A percentile compares a stretch with the other conserved stretches of the same genome.
Conservation (phyloP, 2,888 invertebrate genomes). For the Parascotia fuliginaria region DNA sequence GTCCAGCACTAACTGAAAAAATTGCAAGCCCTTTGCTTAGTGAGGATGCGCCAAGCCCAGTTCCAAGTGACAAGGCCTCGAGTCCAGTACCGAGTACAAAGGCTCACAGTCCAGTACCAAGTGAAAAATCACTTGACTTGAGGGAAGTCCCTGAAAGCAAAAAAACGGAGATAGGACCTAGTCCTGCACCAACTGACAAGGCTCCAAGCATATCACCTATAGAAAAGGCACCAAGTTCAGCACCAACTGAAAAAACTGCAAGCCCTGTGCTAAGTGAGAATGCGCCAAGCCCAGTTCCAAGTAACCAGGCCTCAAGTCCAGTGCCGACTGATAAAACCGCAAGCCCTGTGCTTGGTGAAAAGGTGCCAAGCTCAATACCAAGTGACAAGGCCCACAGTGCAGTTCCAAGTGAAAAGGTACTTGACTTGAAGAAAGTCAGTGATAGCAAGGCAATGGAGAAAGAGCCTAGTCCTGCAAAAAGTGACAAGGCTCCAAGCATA, state of each 20-base stretch:
- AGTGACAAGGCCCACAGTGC: not conserved
- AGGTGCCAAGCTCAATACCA: slow-evolving; percentile 5
- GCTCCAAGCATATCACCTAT: slow-evolving; percentile 5
- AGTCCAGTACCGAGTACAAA: slow-evolving; percentile 5
- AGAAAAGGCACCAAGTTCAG: slow-evolving; percentile 1
- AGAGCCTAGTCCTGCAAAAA: not conserved
- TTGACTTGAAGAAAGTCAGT: no score
- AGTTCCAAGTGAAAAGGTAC: slow-evolving; percentile 6
- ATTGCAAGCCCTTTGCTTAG: not conserved
- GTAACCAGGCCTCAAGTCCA: not conserved
- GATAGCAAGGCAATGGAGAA: no score
- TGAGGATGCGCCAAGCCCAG: slow-evolving; percentile 1
- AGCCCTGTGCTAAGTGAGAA: slow-evolving; percentile 6
- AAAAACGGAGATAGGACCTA: not conserved
- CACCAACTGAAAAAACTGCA: slow-evolving; percentile 1
- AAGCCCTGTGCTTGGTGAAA: slow-evolving; percentile 10
- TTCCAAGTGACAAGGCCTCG: slow-evolving; percentile 3
- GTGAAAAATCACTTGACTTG: not conserved
- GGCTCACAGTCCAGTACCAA: not conserved
- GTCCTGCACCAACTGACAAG: slow-evolving; percentile 14
- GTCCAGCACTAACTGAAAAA: not conserved
- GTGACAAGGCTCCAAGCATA: not conserved
- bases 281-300: not conserved
- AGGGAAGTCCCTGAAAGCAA: not conserved
- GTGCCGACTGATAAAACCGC: slow-evolving; percentile 8